Percentiles rank a stretch among this genome's conserved stretches.
phyloP scores from a whole-genome alignment of 2,888 invertebrate genomes.

The Brassicogethes aeneus region DNA sequence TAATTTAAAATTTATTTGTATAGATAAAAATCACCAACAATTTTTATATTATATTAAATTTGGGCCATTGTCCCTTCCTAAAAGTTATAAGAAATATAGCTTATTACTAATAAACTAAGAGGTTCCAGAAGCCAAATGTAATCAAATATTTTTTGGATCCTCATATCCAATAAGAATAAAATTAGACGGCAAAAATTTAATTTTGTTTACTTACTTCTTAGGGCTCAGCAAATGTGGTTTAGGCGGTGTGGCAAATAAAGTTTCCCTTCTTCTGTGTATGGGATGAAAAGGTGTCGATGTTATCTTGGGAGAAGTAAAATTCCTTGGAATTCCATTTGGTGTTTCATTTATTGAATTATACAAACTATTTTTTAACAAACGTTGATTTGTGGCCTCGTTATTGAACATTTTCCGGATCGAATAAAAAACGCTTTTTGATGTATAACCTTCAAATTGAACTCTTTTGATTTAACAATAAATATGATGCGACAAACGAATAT shows the following conservation, averaged over 20 bases:
- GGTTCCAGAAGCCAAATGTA: too few species aligned
- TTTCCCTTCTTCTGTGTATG: slow-evolving; percentile 12
- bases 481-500: neutral
- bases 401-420: neutral
- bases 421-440: slow-evolving; percentile 3
- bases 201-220: slow-evolving; percentile 17
- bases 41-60: too few species aligned
- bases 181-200: neutral
- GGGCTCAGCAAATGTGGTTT: slow-evolving; percentile 18
- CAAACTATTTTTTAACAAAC: slow-evolving; percentile 9
- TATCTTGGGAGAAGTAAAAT: slow-evolving; percentile 18
- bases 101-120: too few species aligned
- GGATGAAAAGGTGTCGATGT: slow-evolving; percentile 23
- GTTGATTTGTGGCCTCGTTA: slow-evolving; percentile 1
- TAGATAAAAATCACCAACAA: too few species aligned
- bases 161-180: neutral
- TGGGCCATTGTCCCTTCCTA: too few species aligned
- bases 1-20: too few species aligned
- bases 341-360: slow-evolving; percentile 12
- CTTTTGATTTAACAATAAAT: slow-evolving; percentile 3
- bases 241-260: slow-evolving; percentile 18
- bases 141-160: neutral
- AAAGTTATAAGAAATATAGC: too few species aligned
- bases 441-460: slow-evolving; percentile 7
- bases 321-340: slow-evolving; percentile 12